Evolutionary conservation across 2,797 vertebrate species (phyloP).

Genomic region (Sebastes goodei): DNA sequence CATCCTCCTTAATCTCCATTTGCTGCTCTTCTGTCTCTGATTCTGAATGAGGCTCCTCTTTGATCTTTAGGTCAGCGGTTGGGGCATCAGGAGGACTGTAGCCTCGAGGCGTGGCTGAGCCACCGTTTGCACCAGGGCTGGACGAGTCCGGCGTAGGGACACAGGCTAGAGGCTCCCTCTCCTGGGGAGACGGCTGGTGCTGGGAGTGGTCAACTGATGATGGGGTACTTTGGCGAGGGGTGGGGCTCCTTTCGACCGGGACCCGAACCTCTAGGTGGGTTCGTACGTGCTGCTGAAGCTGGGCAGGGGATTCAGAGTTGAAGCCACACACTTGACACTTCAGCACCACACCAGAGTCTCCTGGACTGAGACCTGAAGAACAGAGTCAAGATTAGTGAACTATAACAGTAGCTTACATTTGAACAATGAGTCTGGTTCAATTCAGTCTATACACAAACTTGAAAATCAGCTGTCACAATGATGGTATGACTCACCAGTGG

Average conservation of each 20-base stretch:
- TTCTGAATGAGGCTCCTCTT: constrained; percentile 88
- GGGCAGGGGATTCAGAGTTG: constrained; percentile 84
- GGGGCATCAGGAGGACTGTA: constrained; percentile 54
- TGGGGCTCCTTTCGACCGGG: constrained; percentile 72
- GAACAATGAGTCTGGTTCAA: not conserved
- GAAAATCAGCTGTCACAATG: not conserved
- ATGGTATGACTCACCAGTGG: constrained; percentile 77
- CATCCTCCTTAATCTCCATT: constrained; percentile 27
- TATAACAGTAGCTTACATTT: not conserved
- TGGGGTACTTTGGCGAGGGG: constrained; percentile 73
- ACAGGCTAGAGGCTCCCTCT: constrained; percentile 68
- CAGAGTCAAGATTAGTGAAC: not conserved
- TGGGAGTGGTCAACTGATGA: constrained; percentile 54
- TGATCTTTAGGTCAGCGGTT: constrained; percentile 76
- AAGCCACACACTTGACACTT: constrained; percentile 88
- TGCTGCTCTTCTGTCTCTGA: constrained; percentile 68
- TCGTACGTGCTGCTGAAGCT: constrained; percentile 89
- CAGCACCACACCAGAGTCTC: constrained; percentile 82
- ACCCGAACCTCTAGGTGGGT: constrained; percentile 82
- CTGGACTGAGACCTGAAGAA: constrained; percentile 81
- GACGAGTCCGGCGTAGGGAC: constrained; percentile 76
- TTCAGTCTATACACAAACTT: not conserved
- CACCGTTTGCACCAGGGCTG: constrained; percentile 82
- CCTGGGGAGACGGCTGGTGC: constrained; percentile 64
- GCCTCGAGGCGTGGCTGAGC: constrained; percentile 73